Evolutionary conservation across 1,140 invertebrate genomes (phyloP).

Genomic region (Camponotus pennsylvanicus): DNA sequence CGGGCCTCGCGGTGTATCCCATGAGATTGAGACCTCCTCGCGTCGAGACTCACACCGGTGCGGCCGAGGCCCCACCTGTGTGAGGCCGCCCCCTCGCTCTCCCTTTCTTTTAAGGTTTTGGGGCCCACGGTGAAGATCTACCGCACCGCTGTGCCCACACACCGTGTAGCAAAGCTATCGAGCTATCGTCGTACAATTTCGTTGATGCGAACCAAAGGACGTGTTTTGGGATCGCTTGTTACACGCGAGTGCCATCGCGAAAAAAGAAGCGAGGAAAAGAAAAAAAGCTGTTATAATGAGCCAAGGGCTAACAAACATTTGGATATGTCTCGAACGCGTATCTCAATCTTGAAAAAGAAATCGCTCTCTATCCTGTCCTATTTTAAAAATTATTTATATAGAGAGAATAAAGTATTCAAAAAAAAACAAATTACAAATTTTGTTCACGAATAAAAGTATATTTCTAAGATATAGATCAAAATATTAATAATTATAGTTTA

Average conservation of each 20-base stretch:
- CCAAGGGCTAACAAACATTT: not conserved
- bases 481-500: not conserved
- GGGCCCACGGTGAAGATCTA: slow-evolving; percentile 71
- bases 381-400: slow-evolving; percentile 2
- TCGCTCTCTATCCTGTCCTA: not conserved
- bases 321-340: not conserved
- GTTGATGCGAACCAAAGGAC: slow-evolving; percentile 59
- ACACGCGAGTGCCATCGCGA: slow-evolving; percentile 55
- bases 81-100: slow-evolving; percentile 77
- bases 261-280: not conserved
- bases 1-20: slow-evolving; percentile 67
- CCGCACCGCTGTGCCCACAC: slow-evolving; percentile 70
- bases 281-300: not conserved
- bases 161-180: slow-evolving; percentile 66
- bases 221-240: slow-evolving; percentile 60
- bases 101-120: slow-evolving; percentile 74
- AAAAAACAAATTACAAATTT: not conserved
- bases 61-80: slow-evolving; percentile 72
- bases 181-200: slow-evolving; percentile 69
- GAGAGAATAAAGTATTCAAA: not conserved
- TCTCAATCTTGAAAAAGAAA: not conserved
- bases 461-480: not conserved
- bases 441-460: not conserved
- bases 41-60: slow-evolving; percentile 79
- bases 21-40: slow-evolving; percentile 82